These are phyloP conservation scores for Leptatherina wallacei DNA, from an alignment of 2,797 vertebrate species.

Conservation along the genomic window DNA sequence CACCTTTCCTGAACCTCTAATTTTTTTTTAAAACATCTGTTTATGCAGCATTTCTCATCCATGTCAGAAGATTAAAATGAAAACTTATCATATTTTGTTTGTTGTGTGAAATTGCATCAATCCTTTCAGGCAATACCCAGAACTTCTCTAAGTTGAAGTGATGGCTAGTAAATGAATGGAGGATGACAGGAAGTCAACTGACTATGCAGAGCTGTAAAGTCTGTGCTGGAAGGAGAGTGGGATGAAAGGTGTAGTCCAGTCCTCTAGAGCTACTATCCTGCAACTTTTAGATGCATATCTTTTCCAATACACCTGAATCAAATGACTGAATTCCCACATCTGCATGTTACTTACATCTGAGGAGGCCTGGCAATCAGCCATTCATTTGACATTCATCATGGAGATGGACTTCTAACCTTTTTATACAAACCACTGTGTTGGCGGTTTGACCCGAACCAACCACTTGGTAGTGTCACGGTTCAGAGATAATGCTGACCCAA, in stretches of 20 bases:
- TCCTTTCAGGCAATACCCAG: neutral
- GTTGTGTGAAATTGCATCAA: neutral
- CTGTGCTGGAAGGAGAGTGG: neutral
- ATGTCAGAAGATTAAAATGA: neutral
- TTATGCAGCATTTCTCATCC: neutral
- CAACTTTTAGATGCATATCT: too few relatives aligned
- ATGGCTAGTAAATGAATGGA: neutral
- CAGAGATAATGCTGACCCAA: too few relatives aligned
- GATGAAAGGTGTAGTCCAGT: too few relatives aligned
- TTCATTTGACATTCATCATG: neutral
- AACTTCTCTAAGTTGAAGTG: neutral
- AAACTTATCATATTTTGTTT: neutral
- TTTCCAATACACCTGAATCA: too few relatives aligned
- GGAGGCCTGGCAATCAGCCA: too few relatives aligned
- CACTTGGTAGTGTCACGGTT: neutral
- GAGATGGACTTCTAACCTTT: neutral
- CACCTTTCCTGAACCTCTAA: too few relatives aligned
- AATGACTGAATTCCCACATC: too few relatives aligned
- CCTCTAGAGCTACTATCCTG: too few relatives aligned
- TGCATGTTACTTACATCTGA: too few relatives aligned
- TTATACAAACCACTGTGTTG: neutral
- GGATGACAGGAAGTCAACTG: neutral
- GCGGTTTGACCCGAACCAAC: neutral
- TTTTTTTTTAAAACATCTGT: neutral
- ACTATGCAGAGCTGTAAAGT: neutral